phyloP scores from a whole-genome alignment of 2,113 vertebrate species.

The Spilogale gracilis region DNA sequence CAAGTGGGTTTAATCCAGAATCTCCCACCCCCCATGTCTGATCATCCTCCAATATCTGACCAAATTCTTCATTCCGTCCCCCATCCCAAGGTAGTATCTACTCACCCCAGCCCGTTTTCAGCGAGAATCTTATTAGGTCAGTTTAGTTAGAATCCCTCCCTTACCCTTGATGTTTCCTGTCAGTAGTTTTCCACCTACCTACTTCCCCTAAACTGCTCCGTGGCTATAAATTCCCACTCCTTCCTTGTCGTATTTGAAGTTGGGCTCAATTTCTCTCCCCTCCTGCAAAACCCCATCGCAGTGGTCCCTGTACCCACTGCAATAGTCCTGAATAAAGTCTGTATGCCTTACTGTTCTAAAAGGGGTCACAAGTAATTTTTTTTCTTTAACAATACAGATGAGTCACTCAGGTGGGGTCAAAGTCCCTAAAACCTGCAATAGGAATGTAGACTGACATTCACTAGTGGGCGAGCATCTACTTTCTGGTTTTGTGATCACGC shows the following conservation, averaged over 20 bases:
- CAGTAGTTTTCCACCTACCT: background rate
- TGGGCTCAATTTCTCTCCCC: background rate
- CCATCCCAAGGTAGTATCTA: background rate
- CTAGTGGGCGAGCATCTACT: rapidly evolving
- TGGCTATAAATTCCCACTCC: background rate
- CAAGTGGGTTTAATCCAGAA: background rate
- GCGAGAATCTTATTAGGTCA: background rate
- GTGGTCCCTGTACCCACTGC: background rate
- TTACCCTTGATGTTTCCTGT: background rate
- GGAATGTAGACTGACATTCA: too few relatives aligned
- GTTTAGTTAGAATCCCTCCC: background rate
- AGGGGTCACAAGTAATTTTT: background rate
- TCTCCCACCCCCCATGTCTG: background rate
- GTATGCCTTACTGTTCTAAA: background rate
- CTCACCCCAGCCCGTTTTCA: background rate
- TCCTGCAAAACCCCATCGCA: background rate
- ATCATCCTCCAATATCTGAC: background rate
- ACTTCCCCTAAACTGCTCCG: background rate
- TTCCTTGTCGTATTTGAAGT: background rate
- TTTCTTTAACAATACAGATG: background rate
- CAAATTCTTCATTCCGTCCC: background rate
- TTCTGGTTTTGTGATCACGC: background rate
- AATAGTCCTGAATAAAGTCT: background rate
- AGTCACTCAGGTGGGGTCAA: background rate
- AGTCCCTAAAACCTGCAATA: background rate